phyloP scores from a whole-genome alignment of 2,113 vertebrate species.

The Nyctibius bracteatus region DNA sequence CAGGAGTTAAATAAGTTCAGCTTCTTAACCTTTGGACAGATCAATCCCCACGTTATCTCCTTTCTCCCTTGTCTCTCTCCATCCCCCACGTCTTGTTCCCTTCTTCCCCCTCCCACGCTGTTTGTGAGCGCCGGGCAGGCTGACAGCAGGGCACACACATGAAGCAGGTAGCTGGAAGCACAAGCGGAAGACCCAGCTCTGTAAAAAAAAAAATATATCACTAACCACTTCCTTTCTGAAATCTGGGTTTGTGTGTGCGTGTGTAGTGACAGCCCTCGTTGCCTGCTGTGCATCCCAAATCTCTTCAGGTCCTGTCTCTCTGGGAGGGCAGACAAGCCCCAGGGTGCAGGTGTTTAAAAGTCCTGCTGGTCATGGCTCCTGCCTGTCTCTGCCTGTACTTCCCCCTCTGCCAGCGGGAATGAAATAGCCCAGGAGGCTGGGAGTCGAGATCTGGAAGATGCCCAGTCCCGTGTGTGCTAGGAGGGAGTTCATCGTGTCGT shows the following conservation, averaged over 20 bases:
- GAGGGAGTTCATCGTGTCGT: neutral
- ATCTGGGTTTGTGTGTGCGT: neutral
- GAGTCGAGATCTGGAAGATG: neutral
- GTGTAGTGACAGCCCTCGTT: fast-evolving
- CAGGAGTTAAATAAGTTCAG: slow-evolving; percentile 7
- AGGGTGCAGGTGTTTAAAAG: neutral
- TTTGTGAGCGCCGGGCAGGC: neutral
- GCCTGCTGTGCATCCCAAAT: neutral
- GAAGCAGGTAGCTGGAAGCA: neutral
- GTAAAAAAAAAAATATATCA: neutral
- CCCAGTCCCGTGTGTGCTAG: neutral
- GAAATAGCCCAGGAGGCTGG: neutral
- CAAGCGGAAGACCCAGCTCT: neutral
- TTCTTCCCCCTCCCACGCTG: neutral
- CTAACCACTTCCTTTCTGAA: neutral
- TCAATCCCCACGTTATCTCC: neutral
- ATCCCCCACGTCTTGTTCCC: neutral
- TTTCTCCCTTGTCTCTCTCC: neutral
- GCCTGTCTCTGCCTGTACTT: neutral
- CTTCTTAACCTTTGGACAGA: slow-evolving; percentile 14
- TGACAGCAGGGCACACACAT: neutral
- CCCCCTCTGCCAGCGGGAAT: neutral
- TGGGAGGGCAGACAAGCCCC: neutral
- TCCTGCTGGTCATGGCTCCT: fast-evolving
- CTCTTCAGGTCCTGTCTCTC: neutral